Conservation (phyloP, 1,140 invertebrate species). For the Telenomus remus region DNA sequence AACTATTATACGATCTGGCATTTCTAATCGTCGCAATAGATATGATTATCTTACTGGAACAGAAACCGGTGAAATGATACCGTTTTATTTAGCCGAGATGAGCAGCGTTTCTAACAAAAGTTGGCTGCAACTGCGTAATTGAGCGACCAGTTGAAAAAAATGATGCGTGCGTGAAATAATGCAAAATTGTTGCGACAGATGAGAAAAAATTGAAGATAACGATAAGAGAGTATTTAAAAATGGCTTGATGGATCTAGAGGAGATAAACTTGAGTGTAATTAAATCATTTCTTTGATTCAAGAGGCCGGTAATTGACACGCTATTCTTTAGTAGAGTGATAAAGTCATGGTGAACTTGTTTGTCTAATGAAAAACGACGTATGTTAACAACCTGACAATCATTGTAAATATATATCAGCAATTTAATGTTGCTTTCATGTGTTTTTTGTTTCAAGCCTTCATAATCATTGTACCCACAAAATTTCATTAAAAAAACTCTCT, state of each 20-base stretch:
- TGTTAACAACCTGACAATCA: too few relatives aligned
- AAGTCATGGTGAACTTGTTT: too few relatives aligned
- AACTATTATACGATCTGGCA: background rate
- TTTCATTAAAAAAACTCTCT: too few relatives aligned
- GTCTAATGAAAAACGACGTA: too few relatives aligned
- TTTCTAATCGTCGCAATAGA: conserved; percentile 3
- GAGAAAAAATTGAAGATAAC: conserved; percentile 21
- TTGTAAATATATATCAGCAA: too few relatives aligned
- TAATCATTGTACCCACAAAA: too few relatives aligned
- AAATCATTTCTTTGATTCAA: conserved; percentile 24
- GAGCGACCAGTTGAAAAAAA: background rate
- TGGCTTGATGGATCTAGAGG: conserved; percentile 1
- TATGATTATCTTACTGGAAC: conserved; percentile 8
- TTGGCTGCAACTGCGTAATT: too few relatives aligned
- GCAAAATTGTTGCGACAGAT: conserved; percentile 16
- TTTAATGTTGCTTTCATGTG: too few relatives aligned
- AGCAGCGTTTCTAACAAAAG: too few relatives aligned
- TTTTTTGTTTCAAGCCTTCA: too few relatives aligned
- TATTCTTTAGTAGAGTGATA: too few relatives aligned
- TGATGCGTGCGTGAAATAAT: background rate
- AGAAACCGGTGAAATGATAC: background rate
- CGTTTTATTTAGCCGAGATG: too few relatives aligned
- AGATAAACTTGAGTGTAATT: conserved; percentile 10
- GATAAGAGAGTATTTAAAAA: conserved; percentile 28
- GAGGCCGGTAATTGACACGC: conserved; percentile 12